phyloP scores from a whole-genome alignment of 2,888 invertebrate species.

The Cosmorhoe ocellata region DNA sequence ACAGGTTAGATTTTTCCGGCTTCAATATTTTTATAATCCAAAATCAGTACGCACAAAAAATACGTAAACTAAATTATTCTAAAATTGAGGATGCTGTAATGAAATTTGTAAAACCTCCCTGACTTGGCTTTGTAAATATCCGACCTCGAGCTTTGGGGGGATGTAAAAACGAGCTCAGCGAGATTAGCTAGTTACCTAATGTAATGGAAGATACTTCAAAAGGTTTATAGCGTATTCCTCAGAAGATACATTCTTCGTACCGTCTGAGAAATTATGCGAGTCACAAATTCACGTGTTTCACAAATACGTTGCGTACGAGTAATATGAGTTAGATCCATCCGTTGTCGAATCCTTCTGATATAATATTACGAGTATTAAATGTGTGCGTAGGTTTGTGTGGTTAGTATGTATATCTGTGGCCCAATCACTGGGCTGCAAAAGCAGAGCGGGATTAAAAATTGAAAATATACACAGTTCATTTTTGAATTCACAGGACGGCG shows the following conservation, averaged over 20 bases:
- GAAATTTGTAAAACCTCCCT: slow-evolving; percentile 52
- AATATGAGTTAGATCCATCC: no score
- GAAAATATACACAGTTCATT: no score
- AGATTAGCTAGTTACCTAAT: slow-evolving; percentile 66
- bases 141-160: slow-evolving; percentile 36
- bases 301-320: not conserved
- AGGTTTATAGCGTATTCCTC: slow-evolving; percentile 42
- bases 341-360: no score
- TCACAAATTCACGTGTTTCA: slow-evolving; percentile 2
- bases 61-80: slow-evolving; percentile 28
- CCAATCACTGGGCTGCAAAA: no score
- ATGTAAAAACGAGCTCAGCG: slow-evolving; percentile 51
- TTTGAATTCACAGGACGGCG: no score
- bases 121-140: slow-evolving; percentile 52
- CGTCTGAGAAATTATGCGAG: slow-evolving; percentile 16
- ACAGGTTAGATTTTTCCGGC: slow-evolving; percentile 10
- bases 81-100: slow-evolving; percentile 41
- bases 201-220: slow-evolving; percentile 66
- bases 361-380: no score
- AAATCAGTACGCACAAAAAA: slow-evolving; percentile 26
- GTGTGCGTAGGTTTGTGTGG: no score
- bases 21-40: slow-evolving; percentile 15
- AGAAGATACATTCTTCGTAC: slow-evolving; percentile 37
- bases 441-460: no score
- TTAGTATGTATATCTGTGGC: no score